Base-by-base conservation (phyloP, 1,140 invertebrate species). In the Bombus pyrosoma region DNA sequence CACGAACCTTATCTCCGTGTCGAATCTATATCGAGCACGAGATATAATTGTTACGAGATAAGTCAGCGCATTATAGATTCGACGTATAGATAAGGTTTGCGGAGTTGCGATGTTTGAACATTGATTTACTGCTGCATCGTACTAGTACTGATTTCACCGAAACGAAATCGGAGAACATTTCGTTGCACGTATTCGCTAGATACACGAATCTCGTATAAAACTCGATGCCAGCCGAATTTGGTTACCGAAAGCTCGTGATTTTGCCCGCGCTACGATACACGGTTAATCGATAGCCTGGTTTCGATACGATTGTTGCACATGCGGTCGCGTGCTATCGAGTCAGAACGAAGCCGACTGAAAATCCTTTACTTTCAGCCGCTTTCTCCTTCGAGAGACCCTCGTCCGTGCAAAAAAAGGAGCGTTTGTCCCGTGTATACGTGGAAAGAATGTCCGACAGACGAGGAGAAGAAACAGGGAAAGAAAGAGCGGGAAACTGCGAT, bases 261-360 rank as follows among this genome's bases (percentile, higher is more conserved):
- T 74, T 69, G 59, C 66, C 47, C 25, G 22, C 32, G 5, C 10
- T 72, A 39, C 79, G 34, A 81, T 81, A 64, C 71, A 53, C 41
- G 34, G 41, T 74, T 83, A 83, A 83, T 83, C 81, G 72, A 83
- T 75, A 83, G 57, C 59, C 81, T 83, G 59, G 71, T 64, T 66
- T 66, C 18, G 69, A 75, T 83, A 83, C 13, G 57, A 83, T 83
- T 83, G 69, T 83, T 53, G 59, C 18, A 73, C n/a, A 53, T 64
- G 80, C 43, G 41, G n/a, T 82, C 71, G 41, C 71, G 53, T 62
- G 53, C 39, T 43, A 64, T 66, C n/a, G 41, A 34, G 75, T 32
- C 34, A 43, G 53, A 28, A n/a, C 79, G 79, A 73, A 47, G 5
- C 13, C 15, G 32, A 59, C 28, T 43, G 47, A 32, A 59, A 59